Conservation (phyloP, 1,140 invertebrate species). For the Zaprionus kolodkinae region DNA sequence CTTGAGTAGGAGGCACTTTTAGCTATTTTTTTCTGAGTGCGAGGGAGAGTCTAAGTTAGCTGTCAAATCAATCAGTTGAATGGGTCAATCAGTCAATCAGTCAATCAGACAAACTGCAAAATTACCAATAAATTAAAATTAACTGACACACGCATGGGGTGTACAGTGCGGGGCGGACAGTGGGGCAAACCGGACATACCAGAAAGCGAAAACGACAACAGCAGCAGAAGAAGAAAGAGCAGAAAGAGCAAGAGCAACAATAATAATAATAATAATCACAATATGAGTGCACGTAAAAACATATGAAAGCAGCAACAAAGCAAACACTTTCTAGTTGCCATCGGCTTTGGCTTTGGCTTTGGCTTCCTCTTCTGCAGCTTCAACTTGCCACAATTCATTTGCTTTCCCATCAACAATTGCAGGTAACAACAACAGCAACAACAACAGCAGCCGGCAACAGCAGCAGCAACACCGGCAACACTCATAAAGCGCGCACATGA, state of each 20-base stretch:
- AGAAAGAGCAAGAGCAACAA: conserved; percentile 11
- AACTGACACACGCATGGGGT: conserved; percentile 22
- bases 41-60: not conserved
- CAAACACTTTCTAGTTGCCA: conserved; percentile 50
- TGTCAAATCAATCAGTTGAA: conserved; percentile 41
- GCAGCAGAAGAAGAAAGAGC: conserved; percentile 17
- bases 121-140: conserved; percentile 47
- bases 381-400: conserved; percentile 42
- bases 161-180: not conserved
- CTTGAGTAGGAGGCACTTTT: too few species aligned
- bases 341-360: not conserved
- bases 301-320: conserved; percentile 26
- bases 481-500: conserved; percentile 29
- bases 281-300: conserved; percentile 7
- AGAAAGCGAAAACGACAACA: conserved; percentile 50
- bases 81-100: conserved; percentile 30
- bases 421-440: conserved; percentile 33
- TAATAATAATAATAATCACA: not conserved
- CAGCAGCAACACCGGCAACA: conserved; percentile 21
- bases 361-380: conserved; percentile 9
- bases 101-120: conserved; percentile 14
- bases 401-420: conserved; percentile 49
- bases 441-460: conserved; percentile 29
- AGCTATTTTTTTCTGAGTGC: too few species aligned
- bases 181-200: conserved; percentile 9